Evolutionary conservation across 1,140 invertebrate species (phyloP), one percentile per base, ranked within the genome.

Genomic region (Cydia fagiglandana): DNA sequence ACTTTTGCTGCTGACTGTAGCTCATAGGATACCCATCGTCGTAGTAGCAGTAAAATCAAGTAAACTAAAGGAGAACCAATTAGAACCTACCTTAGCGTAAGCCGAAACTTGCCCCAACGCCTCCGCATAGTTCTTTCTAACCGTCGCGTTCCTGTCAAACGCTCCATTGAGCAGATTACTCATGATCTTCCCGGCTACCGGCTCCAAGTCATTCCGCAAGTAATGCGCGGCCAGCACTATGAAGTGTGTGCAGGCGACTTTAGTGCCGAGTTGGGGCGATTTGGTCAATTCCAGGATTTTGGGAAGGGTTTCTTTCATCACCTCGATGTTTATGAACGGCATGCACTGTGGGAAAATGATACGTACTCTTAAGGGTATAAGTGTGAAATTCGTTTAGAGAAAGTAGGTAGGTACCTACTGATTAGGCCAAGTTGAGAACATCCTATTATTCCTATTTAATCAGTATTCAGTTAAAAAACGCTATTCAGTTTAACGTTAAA

Each of bases 41-140:
- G n/a, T n/a, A n/a, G n/a, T n/a, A n/a, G n/a, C n/a, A n/a, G n/a
- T n/a, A n/a, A n/a, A n/a, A n/a, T n/a, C n/a, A n/a, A n/a, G n/a
- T n/a, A n/a, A n/a, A n/a, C n/a, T n/a, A n/a, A n/a, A n/a, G n/a
- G n/a, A n/a, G n/a, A n/a, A n/a, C n/a, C n/a, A n/a, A n/a, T n/a
- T n/a, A 28, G 1, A 20, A 75, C 76, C 78, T 75, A 94, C 93
- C 90, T 98, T 98, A n/a, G 97, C 97, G 77, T 95, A 95, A 74
- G 96, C 95, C 4, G 97, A 95, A n/a, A 99, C 91, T 84, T 98
- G 96, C 0, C 97, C 98, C 73, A 99, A 95, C 15, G 97, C 96
- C 70, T 94, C 94, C 0, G 97, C 96, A 87, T 96, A 97, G 78
- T 96, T 95, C 91, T 97, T 98, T 76, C 97, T 94, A 3, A 99